These are phyloP conservation scores for Drosophila histrio DNA, from an alignment of 2,888 invertebrate species.

Conservation along the genomic window DNA sequence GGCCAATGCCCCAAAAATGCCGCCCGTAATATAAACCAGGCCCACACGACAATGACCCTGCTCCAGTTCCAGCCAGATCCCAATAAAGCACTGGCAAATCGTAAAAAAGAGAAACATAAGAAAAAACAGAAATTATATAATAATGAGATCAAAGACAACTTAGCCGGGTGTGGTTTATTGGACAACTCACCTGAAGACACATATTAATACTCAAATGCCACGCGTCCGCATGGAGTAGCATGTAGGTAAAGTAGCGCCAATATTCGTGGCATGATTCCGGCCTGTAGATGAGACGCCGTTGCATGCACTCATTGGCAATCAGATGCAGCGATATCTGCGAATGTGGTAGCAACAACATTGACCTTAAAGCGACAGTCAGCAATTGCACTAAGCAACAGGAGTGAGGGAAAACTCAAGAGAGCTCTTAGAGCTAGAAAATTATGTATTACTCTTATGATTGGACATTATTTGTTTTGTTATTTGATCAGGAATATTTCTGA, in stretches of 20 bases:
- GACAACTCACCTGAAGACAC: conserved; percentile 86
- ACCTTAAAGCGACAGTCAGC: conserved; percentile 22
- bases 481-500: no score
- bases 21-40: conserved; percentile 90
- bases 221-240: conserved; percentile 90
- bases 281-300: conserved; percentile 69
- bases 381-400: conserved; percentile 30
- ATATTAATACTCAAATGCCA: conserved; percentile 92
- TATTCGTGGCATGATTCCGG: conserved; percentile 61
- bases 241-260: conserved; percentile 93
- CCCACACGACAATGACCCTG: conserved; percentile 90
- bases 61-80: conserved; percentile 87
- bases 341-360: conserved; percentile 16
- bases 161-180: neutral
- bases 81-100: conserved; percentile 68
- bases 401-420: neutral
- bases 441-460: no score
- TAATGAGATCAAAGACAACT: no score
- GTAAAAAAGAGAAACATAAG: conserved; percentile 9
- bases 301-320: conserved; percentile 67
- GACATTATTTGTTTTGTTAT: no score
- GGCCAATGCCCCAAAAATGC: conserved; percentile 90
- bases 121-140: neutral
- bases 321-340: conserved; percentile 67
- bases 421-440: no score